phyloP scores from a whole-genome alignment of 2,113 vertebrate species.

The Seriola aureovittata region DNA sequence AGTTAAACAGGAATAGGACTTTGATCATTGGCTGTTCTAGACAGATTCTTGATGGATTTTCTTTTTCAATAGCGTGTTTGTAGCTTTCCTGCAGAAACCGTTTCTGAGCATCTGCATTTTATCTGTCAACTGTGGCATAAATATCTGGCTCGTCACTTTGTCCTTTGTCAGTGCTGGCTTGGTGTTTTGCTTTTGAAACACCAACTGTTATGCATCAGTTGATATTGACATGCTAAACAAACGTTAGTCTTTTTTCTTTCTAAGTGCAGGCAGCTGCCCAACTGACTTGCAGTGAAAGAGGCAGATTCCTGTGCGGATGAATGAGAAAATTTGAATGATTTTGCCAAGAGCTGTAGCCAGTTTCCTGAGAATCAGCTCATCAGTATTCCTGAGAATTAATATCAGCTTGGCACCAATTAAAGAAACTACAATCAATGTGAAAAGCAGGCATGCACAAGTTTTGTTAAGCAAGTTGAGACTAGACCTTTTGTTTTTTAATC shows the following conservation, averaged over 20 bases:
- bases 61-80: neutral
- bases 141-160: neutral
- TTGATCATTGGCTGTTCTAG: neutral
- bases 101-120: neutral
- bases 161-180: neutral
- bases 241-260: too few relatives aligned
- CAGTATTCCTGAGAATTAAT: neutral
- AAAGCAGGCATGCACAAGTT: too few relatives aligned
- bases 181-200: neutral
- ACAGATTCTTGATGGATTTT: neutral
- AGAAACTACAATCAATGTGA: neutral
- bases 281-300: neutral
- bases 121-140: neutral
- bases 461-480: too few relatives aligned
- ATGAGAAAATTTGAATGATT: neutral
- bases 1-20: neutral
- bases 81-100: neutral
- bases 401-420: too few relatives aligned
- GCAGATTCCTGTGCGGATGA: neutral
- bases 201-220: neutral
- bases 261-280: neutral
- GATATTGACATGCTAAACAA: too few relatives aligned
- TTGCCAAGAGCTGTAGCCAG: neutral
- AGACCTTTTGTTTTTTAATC: too few relatives aligned
- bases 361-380: neutral